A percentile compares a stretch with the other conserved stretches of the same genome.
Conservation (phyloP, 2,888 invertebrate species). For the Mesorhabditis belari region DNA sequence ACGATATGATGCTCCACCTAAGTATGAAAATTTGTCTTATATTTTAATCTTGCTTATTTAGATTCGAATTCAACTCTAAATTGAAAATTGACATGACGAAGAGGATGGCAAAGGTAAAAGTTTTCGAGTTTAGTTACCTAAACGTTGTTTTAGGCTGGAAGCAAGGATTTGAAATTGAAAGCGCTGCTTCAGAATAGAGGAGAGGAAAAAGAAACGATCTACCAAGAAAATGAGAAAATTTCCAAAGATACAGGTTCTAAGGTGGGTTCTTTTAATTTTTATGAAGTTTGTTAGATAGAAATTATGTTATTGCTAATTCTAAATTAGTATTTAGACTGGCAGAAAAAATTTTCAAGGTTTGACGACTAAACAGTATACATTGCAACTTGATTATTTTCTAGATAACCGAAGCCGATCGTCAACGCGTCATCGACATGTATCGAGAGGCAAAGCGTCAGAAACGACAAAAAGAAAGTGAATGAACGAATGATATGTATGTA, state of each 20-base stretch:
- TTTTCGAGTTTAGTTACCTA: neutral
- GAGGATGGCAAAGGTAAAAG: neutral
- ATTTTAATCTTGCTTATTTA: neutral
- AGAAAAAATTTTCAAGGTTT: no score
- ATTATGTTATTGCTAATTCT: no score
- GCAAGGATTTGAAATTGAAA: neutral
- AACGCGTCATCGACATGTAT: neutral
- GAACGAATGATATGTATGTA: no score
- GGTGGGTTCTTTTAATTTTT: no score
- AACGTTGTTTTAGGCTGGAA: neutral
- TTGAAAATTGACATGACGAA: neutral
- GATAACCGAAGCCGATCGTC: neutral
- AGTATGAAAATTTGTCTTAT: no score
- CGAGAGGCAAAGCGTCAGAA: neutral
- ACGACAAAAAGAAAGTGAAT: no score
- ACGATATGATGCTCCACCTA: neutral
- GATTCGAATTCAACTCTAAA: neutral
- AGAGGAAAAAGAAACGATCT: neutral
- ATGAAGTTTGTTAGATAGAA: no score
- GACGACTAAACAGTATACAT: no score
- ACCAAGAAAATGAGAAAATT: neutral
- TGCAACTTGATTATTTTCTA: no score
- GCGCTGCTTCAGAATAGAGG: neutral
- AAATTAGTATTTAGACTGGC: no score
- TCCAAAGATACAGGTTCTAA: no score